Percentiles rank a stretch among this genome's conserved stretches.
These are phyloP conservation scores for Mythimna impura DNA, from an alignment of 2,888 invertebrate genomes.

Conservation along the genomic window DNA sequence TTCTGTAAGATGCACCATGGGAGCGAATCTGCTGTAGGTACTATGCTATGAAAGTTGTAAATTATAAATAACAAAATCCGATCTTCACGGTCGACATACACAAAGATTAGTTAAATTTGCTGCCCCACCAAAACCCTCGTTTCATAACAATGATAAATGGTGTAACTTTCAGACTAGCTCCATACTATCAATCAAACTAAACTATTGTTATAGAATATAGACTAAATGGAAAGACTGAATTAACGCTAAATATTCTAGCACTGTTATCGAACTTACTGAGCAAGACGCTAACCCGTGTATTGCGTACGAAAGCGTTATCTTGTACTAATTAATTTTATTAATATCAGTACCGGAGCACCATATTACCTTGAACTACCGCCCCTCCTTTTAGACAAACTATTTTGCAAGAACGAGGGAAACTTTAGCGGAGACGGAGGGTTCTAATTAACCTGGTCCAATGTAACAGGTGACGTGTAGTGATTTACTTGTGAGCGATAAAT, in stretches of 20 bases:
- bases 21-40: no score
- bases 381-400: conserved; percentile 20
- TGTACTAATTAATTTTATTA: conserved; percentile 80
- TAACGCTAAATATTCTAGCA: conserved; percentile 27
- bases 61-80: no score
- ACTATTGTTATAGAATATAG: not conserved
- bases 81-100: no score
- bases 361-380: conserved; percentile 59
- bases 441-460: conserved; percentile 69
- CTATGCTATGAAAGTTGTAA: no score
- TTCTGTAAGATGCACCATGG: no score
- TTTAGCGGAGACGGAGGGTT: conserved; percentile 50
- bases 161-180: not conserved
- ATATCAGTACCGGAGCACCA: conserved; percentile 68
- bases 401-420: conserved; percentile 3
- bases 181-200: conserved; percentile 12
- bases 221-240: conserved; percentile 7
- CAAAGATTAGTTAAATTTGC: no score
- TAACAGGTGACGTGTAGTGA: conserved; percentile 75
- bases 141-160: not conserved
- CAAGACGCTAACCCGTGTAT: conserved; percentile 48
- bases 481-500: conserved; percentile 77
- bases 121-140: no score
- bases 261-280: conserved; percentile 49
- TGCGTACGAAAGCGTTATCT: conserved; percentile 72